Evolutionary conservation across 2,113 vertebrate species (phyloP).

Genomic region (Mobula birostris): DNA sequence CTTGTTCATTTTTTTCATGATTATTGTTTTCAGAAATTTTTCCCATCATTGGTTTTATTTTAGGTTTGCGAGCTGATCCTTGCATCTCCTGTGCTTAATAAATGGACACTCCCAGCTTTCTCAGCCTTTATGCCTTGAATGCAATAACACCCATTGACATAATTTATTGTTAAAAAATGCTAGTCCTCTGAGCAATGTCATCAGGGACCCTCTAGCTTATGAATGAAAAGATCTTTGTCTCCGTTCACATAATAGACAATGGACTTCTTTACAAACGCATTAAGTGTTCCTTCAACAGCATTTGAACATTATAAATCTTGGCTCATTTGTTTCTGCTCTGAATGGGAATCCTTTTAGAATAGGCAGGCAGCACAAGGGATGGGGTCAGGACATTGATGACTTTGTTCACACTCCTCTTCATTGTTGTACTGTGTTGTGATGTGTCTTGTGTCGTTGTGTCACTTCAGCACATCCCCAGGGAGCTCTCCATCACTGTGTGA

Average conservation of each 20-base stretch:
- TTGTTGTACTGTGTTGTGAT: neutral
- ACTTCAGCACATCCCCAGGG: neutral
- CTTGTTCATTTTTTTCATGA: no score
- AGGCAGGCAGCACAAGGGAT: neutral
- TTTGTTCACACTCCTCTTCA: neutral
- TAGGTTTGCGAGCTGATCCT: neutral
- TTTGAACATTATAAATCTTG: neutral
- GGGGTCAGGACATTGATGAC: neutral
- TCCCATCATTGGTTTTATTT: neutral
- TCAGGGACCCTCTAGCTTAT: neutral
- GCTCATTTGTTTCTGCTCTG: neutral
- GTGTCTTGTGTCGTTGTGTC: neutral
- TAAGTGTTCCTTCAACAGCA: neutral
- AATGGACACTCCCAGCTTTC: neutral
- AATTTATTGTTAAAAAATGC: neutral
- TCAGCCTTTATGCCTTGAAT: neutral
- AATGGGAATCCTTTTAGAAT: neutral
- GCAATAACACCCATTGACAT: no score
- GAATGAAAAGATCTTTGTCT: conserved; percentile 14
- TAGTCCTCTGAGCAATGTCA: neutral
- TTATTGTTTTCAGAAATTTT: no score
- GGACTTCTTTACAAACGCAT: neutral
- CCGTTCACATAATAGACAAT: conserved; percentile 6
- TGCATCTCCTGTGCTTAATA: neutral
- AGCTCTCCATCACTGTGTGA: neutral